Conservation (phyloP, 2,113 vertebrate genomes). For the Gymnogyps californianus region DNA sequence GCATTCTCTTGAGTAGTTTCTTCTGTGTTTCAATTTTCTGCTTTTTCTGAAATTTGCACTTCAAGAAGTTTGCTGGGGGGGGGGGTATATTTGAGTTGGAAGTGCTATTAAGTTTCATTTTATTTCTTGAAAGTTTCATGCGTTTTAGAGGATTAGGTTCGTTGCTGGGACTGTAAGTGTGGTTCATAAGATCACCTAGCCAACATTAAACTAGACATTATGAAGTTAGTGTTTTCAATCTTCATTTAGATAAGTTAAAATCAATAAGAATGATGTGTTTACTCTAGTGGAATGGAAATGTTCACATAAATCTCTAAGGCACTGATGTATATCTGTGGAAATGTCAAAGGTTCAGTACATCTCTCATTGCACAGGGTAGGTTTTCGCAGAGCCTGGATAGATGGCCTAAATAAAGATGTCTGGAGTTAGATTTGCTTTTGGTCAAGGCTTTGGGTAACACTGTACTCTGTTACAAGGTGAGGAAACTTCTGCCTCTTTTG, state of each 20-base stretch:
- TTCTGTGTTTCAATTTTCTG: neutral
- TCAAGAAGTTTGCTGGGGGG: neutral
- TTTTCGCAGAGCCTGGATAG: neutral
- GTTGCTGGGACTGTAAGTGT: neutral
- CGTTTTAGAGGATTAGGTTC: neutral
- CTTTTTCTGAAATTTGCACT: neutral
- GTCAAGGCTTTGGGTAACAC: neutral
- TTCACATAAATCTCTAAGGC: neutral
- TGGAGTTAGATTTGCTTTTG: neutral
- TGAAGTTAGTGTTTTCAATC: neutral
- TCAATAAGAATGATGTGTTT: constrained; percentile 29
- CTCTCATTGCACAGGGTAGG: neutral
- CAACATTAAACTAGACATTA: neutral
- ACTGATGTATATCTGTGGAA: neutral
- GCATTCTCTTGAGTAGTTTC: neutral
- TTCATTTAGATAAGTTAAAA: constrained; percentile 11
- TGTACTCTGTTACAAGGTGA: neutral
- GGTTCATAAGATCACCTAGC: neutral
- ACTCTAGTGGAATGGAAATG: neutral
- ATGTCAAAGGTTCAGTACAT: constrained; percentile 15
- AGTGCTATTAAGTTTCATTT: neutral
- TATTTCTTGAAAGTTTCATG: neutral
- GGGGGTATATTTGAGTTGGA: neutral
- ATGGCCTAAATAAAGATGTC: constrained; percentile 3
- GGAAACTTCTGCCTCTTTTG: neutral